Conservation (phyloP, 2,888 invertebrate species). For the Trissoscelio sp. region DNA sequence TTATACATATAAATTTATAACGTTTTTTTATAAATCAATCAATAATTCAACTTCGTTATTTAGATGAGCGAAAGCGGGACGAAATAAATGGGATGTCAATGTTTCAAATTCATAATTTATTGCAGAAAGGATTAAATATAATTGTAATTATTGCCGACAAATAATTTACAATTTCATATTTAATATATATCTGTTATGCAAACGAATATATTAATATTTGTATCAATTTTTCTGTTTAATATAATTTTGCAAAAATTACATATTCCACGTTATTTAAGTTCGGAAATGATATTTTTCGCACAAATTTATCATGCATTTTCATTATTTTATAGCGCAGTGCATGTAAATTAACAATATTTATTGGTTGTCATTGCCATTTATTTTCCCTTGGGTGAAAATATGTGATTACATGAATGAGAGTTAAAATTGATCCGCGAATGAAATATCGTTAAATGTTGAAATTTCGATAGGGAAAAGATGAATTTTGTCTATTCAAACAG, state of each 20-base stretch:
- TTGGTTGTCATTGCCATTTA: constrained; percentile 15
- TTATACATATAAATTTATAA: no score
- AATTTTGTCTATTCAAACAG: not conserved
- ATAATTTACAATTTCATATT: no score
- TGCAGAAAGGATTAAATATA: no score
- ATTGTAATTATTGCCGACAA: no score
- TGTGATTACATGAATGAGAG: not conserved
- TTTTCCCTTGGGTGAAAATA: constrained; percentile 1
- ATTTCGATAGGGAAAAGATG: constrained; percentile 8
- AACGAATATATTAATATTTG: no score
- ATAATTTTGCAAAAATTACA: not conserved
- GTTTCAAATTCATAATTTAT: no score
- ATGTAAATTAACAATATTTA: constrained; percentile 35
- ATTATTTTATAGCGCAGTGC: constrained; percentile 8
- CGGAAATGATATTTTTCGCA: not conserved
- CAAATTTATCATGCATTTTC: constrained; percentile 11
- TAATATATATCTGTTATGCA: no score
- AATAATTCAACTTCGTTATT: no score
- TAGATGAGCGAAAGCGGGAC: no score
- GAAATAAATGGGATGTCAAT: no score
- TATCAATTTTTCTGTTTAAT: no score
- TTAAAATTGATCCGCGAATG: not conserved
- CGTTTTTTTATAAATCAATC: no score
- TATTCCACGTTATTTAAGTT: not conserved
- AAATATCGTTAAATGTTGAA: not conserved